Percentiles rank a stretch among this genome's conserved stretches.
Evolutionary conservation across 2,797 vertebrate species (phyloP).

Genomic region (Salmo trutta): DNA sequence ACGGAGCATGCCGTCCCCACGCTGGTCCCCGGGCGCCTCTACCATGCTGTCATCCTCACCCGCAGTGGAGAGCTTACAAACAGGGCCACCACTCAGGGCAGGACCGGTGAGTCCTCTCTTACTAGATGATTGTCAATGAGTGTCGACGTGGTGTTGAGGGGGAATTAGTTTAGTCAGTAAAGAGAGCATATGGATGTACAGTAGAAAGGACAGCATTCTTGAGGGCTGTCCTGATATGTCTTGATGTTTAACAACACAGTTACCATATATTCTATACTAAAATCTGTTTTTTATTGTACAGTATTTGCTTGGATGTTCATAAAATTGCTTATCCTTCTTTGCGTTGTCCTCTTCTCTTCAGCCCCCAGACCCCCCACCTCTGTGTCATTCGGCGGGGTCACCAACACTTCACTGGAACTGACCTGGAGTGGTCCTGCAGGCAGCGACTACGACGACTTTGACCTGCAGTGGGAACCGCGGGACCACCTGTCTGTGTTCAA

Average conservation of each 20-base stretch:
- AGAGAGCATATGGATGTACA: too few relatives aligned
- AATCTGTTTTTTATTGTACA: not conserved
- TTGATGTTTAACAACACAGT: too few relatives aligned
- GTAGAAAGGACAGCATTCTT: too few relatives aligned
- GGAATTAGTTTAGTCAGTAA: not conserved
- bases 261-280: too few relatives aligned
- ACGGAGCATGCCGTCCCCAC: conserved; percentile 75
- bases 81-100: conserved; percentile 70
- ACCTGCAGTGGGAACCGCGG: conserved; percentile 86
- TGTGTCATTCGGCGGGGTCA: conserved; percentile 84
- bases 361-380: conserved; percentile 84
- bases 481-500: conserved; percentile 85
- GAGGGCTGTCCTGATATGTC: too few relatives aligned
- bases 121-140: too few relatives aligned
- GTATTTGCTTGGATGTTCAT: not conserved
- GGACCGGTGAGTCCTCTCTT: conserved; percentile 80
- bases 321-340: not conserved
- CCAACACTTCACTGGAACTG: conserved; percentile 90
- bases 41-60: conserved; percentile 81
- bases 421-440: conserved; percentile 84
- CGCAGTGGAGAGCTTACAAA: conserved; percentile 86
- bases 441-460: conserved; percentile 90
- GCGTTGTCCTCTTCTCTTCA: conserved; percentile 41
- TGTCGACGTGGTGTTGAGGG: too few relatives aligned
- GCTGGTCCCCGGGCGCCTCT: conserved; percentile 87